Conservation (phyloP, 2,797 vertebrate genomes). For the Pangasius djambal region DNA sequence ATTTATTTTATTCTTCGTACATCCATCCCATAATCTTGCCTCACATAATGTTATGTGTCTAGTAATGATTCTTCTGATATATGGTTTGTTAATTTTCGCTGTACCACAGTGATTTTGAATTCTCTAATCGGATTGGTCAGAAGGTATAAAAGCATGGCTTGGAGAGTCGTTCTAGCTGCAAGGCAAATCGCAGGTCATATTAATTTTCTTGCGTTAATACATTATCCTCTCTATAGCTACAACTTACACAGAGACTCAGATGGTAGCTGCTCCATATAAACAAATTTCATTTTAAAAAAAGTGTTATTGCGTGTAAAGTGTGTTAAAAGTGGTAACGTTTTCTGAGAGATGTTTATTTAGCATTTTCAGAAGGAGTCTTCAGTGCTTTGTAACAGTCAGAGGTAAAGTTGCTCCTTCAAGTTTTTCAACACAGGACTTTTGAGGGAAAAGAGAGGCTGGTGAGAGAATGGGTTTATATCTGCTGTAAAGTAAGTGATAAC, state of each 20-base stretch:
- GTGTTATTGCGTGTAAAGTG: not conserved
- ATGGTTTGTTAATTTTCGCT: not conserved
- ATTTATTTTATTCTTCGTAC: not conserved
- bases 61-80: not conserved
- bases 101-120: not conserved
- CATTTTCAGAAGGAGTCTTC: not conserved
- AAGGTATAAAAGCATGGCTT: not conserved
- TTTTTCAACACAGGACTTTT: not conserved
- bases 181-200: not conserved
- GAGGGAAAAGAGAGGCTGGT: not conserved
- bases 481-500: not conserved
- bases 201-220: not conserved
- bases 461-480: not conserved
- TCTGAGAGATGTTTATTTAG: not conserved
- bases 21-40: not conserved
- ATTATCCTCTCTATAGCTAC: not conserved
- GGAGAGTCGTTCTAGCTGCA: not conserved
- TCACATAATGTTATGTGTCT: not conserved
- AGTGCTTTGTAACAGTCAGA: not conserved
- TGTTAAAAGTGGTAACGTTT: not conserved
- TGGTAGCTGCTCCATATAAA: not conserved
- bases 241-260: not conserved
- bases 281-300: not conserved
- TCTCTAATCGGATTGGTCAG: not conserved
- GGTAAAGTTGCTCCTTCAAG: not conserved